phyloP scores from a whole-genome alignment of 2,888 invertebrate species.

The Dyspetes luteomarginatus region DNA sequence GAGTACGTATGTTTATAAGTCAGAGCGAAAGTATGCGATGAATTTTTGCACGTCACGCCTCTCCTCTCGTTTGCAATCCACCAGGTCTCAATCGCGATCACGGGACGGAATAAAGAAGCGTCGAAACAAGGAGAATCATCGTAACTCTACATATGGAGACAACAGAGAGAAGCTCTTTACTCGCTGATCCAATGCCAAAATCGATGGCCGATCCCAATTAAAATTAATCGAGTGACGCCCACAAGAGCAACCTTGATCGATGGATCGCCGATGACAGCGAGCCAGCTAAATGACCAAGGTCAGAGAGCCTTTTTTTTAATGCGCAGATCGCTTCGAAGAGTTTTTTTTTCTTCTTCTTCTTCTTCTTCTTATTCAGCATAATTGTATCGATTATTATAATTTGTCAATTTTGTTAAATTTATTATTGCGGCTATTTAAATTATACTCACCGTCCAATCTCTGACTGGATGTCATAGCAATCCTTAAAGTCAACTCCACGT shows the following conservation, averaged over 20 bases:
- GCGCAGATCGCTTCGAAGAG: constrained; percentile 32
- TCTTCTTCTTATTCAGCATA: constrained; percentile 6
- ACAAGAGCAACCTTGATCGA: constrained; percentile 69
- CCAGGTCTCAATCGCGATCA: neutral
- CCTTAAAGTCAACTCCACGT: constrained; percentile 93
- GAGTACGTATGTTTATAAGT: neutral
- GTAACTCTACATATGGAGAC: constrained; percentile 42
- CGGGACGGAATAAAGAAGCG: neutral
- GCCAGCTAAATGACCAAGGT: constrained; percentile 38
- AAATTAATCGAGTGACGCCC: constrained; percentile 70
- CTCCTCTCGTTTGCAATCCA: neutral
- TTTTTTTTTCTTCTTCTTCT: neutral
- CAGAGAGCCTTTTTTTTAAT: constrained; percentile 9
- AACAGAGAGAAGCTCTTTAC: constrained; percentile 50
- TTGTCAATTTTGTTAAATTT: constrained; percentile 1
- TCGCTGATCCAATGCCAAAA: constrained; percentile 68
- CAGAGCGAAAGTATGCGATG: constrained; percentile 30
- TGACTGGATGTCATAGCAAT: constrained; percentile 93
- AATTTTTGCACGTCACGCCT: constrained; percentile 9
- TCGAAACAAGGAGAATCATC: constrained; percentile 46
- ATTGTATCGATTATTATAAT: too few relatives aligned
- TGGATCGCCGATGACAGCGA: constrained; percentile 51
- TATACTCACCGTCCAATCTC: constrained; percentile 95
- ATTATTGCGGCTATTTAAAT: neutral
- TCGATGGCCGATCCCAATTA: constrained; percentile 68